Base-by-base conservation (phyloP, 2,888 invertebrate genomes). In the Unio delphinus region DNA sequence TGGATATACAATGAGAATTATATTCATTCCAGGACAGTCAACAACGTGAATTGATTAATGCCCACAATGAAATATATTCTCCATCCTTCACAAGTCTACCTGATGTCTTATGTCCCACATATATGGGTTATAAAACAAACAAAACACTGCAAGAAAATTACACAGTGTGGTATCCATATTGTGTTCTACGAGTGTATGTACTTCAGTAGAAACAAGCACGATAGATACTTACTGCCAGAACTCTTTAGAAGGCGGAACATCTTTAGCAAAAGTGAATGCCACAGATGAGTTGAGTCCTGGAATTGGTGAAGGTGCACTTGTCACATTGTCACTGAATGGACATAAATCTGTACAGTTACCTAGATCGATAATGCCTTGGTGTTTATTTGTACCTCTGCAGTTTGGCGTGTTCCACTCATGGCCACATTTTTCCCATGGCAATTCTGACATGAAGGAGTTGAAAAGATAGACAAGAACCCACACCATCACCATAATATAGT, bases 391-490 rank as follows among this genome's bases (percentile, higher is more conserved):
- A 3, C 68, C 64, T 20, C 78, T 70, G 67, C 81, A 83, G n/a
- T 70, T 67, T 20, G 72, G 66, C 0, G 81, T 76, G 74, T 83
- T 83, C 83, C 83, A 83, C 72, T 73, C 69, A 65, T 83, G 70
- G 6, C 73, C 79, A 65, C 83, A 83, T 26, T 64, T 55, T 34
- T 74, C 68, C 83, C 83, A 82, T 11, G 83, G 83, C 30, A 83
- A 73, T n/a, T 74, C 67, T 8, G 72, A 23, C 18, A 67, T 66
- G 77, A 83, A 83, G 57, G 81, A 83, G 61, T 78, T 74, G 60
- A 79, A 72, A 28, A 83, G 74, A 66, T 83, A 83, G 57, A 82
- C 83, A 55, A 83, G 68, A 28, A 83, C 80, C 83, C 83, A 83
- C 4, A 83, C 79, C 57, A 83, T 69, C 18, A 83, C 79, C 30